phyloP scores from a whole-genome alignment of 1,140 invertebrate species.

The Fopius arisanus region DNA sequence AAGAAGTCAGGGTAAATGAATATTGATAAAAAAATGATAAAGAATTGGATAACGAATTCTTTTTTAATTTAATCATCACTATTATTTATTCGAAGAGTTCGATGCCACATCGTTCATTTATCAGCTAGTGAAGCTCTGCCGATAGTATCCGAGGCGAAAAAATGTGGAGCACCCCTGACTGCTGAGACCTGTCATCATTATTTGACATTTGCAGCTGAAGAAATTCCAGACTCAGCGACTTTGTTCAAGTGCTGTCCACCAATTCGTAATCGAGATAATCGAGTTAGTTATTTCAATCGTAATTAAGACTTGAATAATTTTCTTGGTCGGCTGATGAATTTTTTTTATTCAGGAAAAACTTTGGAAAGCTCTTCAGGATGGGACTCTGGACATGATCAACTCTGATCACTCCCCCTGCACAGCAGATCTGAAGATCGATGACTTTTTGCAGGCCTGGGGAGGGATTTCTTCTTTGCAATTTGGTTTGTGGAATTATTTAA shows the following conservation, averaged over 20 bases:
- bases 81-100: slow-evolving; percentile 60
- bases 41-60: too few species aligned
- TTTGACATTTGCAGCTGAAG: slow-evolving; percentile 70
- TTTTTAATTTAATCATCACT: not conserved
- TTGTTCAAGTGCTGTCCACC: slow-evolving; percentile 79
- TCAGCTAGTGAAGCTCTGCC: slow-evolving; percentile 70
- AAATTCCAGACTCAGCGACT: slow-evolving; percentile 70
- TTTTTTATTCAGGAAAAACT: slow-evolving; percentile 64
- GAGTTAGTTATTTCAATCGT: slow-evolving; percentile 51
- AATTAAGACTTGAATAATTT: not conserved
- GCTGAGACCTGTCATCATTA: slow-evolving; percentile 81
- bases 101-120: slow-evolving; percentile 78
- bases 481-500: slow-evolving; percentile 60
- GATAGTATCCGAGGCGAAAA: slow-evolving; percentile 60
- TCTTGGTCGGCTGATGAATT: too few species aligned
- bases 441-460: slow-evolving; percentile 77
- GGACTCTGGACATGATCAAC: slow-evolving; percentile 72
- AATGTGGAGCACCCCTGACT: slow-evolving; percentile 64
- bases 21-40: slow-evolving; percentile 3
- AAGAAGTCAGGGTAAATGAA: slow-evolving; percentile 66
- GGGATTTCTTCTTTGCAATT: slow-evolving; percentile 79
- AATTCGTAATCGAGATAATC: slow-evolving; percentile 70
- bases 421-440: slow-evolving; percentile 68
- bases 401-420: slow-evolving; percentile 81
- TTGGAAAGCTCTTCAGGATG: slow-evolving; percentile 69